phyloP scores from a whole-genome alignment of 2,113 vertebrate genomes.

The Vicugna pacos region DNA sequence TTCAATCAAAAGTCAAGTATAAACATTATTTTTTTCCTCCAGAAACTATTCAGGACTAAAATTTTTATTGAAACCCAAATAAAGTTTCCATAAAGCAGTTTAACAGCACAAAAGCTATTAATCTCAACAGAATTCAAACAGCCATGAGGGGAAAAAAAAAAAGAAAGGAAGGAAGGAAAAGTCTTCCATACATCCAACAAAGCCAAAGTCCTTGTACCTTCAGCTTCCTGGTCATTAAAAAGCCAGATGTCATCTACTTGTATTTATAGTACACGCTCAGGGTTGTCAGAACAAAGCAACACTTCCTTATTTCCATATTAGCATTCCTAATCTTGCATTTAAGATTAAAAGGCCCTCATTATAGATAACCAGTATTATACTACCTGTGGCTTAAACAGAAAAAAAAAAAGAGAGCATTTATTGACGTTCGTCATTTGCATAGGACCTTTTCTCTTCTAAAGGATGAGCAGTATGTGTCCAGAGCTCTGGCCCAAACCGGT shows the following conservation, averaged over 20 bases:
- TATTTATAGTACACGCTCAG: slow-evolving; percentile 21
- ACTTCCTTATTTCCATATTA: slow-evolving; percentile 5
- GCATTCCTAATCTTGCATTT: slow-evolving; percentile 33
- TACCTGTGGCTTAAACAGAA: not conserved
- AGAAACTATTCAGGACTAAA: slow-evolving; percentile 35
- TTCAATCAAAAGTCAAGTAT: slow-evolving; percentile 31
- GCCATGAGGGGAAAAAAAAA: not conserved
- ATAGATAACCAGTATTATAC: not conserved
- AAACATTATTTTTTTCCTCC: not conserved
- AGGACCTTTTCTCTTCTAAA: not conserved
- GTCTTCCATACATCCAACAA: not conserved
- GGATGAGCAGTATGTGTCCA: not conserved
- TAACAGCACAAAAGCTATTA: slow-evolving; percentile 62
- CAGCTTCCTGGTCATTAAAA: slow-evolving; percentile 57
- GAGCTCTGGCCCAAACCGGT: not conserved
- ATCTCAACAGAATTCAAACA: slow-evolving; percentile 50
- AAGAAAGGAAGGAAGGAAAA: not conserved
- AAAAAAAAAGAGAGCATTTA: not conserved
- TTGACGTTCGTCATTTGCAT: not conserved
- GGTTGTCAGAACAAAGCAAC: slow-evolving; percentile 40
- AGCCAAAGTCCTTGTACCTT: slow-evolving; percentile 62
- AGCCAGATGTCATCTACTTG: not conserved
- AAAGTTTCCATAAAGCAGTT: slow-evolving; percentile 49
- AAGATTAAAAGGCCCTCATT: not conserved
- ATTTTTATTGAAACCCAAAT: slow-evolving; percentile 53